Base-by-base conservation (phyloP, 2,888 invertebrate species). In the Phyllotreta cruciferae region DNA sequence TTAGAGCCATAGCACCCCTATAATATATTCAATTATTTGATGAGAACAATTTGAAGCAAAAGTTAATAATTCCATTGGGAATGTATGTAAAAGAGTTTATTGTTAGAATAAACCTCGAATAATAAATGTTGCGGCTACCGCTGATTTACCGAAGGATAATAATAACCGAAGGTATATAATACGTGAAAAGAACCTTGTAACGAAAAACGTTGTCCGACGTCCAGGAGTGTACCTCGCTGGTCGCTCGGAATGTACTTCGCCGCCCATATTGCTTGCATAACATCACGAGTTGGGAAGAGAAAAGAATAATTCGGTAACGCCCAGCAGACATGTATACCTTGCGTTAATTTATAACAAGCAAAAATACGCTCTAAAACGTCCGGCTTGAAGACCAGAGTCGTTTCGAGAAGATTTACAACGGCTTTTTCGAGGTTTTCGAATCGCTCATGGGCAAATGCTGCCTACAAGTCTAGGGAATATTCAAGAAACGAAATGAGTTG, bases 211-310 rank as follows among this genome's bases (percentile, higher is more conserved):
- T n/a, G n/a, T n/a, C 60, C 62, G 54, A 56, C 58, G 49, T 55
- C 44, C 45, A 36, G 52, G 64, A 62, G 58, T 69, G 69, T 69
- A 69, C 69, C 44, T 56, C 49, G 45, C 53, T 63, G 62, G 60
- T 62, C 60, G 63, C 63, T 66, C 69, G 68, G 79, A 79, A 64
- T 81, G 79, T 81, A 81, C 80, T 75, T 76, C 73, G 75, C 80
- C 82, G 82, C 82, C 81, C 82, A 81, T 81, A 80, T 77, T 78
- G 80, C 81, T 81, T 81, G 81, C 81, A 81, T 81, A 81, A 81
- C 81, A 80, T 81, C 82, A 81, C 81, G 81, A 81, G 80, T 76
- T 78, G 78, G 78, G 79, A 79, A 80, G 78, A 79, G 80, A 81
- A 81, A 81, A 81, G 81, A 82, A 81, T 81, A 82, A 81, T 80